A percentile compares a stretch with the other conserved stretches of the same genome.
Evolutionary conservation across 2,888 invertebrate genomes (phyloP).

Genomic region (Colletes collaris): DNA sequence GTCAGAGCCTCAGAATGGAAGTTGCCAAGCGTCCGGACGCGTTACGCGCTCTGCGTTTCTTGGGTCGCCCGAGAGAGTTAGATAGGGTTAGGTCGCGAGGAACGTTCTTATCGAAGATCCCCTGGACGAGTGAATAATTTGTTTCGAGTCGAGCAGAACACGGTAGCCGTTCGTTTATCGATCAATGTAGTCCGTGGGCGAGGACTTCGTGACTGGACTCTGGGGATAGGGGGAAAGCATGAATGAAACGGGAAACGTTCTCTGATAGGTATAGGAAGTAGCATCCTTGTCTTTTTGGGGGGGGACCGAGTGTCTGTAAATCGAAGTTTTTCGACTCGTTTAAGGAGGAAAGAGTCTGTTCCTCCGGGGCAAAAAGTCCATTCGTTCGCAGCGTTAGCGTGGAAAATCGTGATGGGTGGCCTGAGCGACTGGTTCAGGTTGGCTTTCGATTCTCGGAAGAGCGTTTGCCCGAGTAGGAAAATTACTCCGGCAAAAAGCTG

Average conservation of each 20-base stretch:
- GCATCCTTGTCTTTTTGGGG: no score
- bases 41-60: background rate
- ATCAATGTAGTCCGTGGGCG: background rate
- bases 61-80: background rate
- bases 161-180: background rate
- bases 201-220: background rate
- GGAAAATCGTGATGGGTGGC: conserved; percentile 56
- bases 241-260: background rate
- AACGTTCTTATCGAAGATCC: background rate
- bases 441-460: conserved; percentile 59
- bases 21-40: conserved; percentile 4
- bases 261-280: no score
- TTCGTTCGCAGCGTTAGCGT: conserved; percentile 43
- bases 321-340: background rate
- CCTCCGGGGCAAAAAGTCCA: conserved; percentile 2
- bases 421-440: conserved; percentile 41
- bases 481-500: conserved; percentile 46
- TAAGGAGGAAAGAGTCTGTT: conserved; percentile 3
- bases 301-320: background rate
- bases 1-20: conserved; percentile 2
- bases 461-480: conserved; percentile 45
- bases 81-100: background rate
- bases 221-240: background rate
- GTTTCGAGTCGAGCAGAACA: background rate
- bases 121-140: background rate